phyloP scores from a whole-genome alignment of 2,797 vertebrate genomes.

The Xyrichtys novacula region DNA sequence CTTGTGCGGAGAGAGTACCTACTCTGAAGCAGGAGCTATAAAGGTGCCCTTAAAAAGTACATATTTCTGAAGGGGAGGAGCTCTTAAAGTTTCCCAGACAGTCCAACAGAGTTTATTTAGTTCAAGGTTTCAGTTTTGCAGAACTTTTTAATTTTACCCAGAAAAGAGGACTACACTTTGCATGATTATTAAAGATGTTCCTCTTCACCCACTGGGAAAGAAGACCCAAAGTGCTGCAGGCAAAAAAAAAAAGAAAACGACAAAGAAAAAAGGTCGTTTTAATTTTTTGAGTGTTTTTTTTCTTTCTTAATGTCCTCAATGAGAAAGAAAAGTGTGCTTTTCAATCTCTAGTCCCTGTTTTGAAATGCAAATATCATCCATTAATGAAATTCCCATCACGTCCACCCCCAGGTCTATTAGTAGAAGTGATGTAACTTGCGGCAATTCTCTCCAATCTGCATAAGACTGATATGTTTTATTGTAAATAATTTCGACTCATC shows the following conservation, averaged over 20 bases:
- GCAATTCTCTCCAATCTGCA: constrained; percentile 46
- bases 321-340: constrained; percentile 26
- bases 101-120: background rate
- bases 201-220: background rate
- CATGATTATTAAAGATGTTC: constrained; percentile 19
- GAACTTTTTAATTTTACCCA: constrained; percentile 9
- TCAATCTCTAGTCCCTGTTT: constrained; percentile 39
- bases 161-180: constrained; percentile 7
- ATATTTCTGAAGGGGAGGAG: too few relatives aligned
- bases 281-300: constrained; percentile 5
- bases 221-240: constrained; percentile 18
- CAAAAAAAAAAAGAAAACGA: constrained; percentile 17
- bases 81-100: background rate
- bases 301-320: constrained; percentile 28
- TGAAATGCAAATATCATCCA: constrained; percentile 57
- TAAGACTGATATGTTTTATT: constrained; percentile 44
- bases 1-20: too few relatives aligned
- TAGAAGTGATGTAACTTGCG: constrained; percentile 58
- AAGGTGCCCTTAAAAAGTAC: too few relatives aligned
- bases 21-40: too few relatives aligned
- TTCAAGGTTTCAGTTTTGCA: background rate
- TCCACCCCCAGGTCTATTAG: constrained; percentile 47
- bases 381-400: constrained; percentile 51
- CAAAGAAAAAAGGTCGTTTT: background rate
- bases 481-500: constrained; percentile 18